Evolutionary conservation across 2,113 vertebrate genomes (phyloP), one percentile per base, ranked within the genome.

Genomic region (Chloropsis cyanopogon): DNA sequence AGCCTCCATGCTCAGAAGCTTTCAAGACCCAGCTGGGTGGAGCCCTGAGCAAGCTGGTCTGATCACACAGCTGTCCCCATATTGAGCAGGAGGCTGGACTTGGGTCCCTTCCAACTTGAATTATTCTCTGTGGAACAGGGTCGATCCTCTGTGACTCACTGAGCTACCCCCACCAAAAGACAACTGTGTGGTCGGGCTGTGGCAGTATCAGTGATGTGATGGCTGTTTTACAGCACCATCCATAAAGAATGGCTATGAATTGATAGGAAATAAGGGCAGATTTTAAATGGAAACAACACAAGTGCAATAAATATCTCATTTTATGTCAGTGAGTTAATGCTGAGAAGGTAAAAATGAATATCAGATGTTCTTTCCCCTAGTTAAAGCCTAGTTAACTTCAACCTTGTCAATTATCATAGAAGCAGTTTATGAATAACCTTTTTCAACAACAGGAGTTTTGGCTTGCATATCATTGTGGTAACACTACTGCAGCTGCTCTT

Each of bases 121-220:
- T 53, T 56, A 21, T 60, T 86, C n/a, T 53, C 50, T 66, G 21
- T 57, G 52, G 50, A 82, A 12, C 12, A 46, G 35, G 26, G 44
- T 15, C 7, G 2, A 14, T 42, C 60, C 52, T 85, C 49, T 60
- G 47, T 21, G 28, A 26, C 37, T 53, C 61, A 33, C 13, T 49
- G 69, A 59, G 37, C 28, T 31, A 12, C 16, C 24, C 10, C 18
- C 20, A 31, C 57, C 2, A 4, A 46, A 63, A 50, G 15, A 35
- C 1, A 1, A 22, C 15, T 29, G 46, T 7, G 2, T 41, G 18
- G 50, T 89, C 0, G 0, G 61, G n/a, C 61, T 1, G 0, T 60
- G 76, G 44, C 41, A 19, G 2, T 16, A 17, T 42, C 35, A 23
- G 26, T 56, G 65, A 70, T 15, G 42, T 18, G 37, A n/a, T 0